A percentile compares a stretch with the other conserved stretches of the same genome.
Evolutionary conservation across 2,113 vertebrate genomes (phyloP).

Genomic region (Scalopus aquaticus): DNA sequence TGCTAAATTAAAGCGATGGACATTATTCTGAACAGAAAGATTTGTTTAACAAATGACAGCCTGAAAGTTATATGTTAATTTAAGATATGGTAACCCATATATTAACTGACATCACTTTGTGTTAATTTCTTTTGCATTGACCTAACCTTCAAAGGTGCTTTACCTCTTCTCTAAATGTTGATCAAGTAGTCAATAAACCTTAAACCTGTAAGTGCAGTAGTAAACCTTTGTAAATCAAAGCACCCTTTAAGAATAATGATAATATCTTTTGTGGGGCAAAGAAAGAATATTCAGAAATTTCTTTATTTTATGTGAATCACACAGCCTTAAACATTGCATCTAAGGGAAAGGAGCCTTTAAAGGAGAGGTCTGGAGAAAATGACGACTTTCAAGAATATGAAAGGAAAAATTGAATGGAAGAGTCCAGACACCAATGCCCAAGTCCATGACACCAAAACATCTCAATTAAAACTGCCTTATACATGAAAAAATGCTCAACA

Average conservation of each 20-base stretch:
- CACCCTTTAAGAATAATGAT: neutral
- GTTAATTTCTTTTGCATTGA: neutral
- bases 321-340: neutral
- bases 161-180: conserved; percentile 5
- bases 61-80: neutral
- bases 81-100: conserved; percentile 20
- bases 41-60: conserved; percentile 32
- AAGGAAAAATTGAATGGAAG: neutral
- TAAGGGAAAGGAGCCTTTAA: neutral
- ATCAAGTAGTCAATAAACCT: neutral
- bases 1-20: neutral
- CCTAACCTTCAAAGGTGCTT: neutral
- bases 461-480: no score
- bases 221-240: conserved; percentile 53
- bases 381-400: neutral
- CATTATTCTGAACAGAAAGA: neutral
- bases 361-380: neutral
- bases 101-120: neutral
- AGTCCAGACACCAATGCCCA: neutral
- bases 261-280: neutral
- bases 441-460: neutral
- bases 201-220: neutral
- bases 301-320: neutral
- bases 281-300: neutral
- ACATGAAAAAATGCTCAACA: no score